Percentiles rank a stretch among this genome's conserved stretches.
Evolutionary conservation across 2,797 vertebrate species (phyloP).

Genomic region (Pantherophis alleghaniensis): DNA sequence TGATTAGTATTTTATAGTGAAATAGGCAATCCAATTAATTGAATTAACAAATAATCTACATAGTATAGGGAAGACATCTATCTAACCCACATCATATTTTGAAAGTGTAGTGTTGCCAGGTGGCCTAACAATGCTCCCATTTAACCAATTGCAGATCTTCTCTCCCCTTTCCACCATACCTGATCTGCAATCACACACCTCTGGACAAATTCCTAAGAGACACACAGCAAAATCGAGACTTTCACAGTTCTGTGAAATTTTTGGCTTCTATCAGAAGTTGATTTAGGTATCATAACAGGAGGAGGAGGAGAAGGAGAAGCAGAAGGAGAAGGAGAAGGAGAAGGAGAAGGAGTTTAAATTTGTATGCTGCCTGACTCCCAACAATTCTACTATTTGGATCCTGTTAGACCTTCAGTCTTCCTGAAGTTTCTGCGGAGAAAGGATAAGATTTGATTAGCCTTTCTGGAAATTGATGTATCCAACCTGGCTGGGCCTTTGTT

Average conservation of each 20-base stretch:
- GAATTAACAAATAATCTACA: neutral
- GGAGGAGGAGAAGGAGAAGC: accelerated
- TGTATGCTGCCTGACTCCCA: neutral
- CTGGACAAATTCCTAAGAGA: neutral
- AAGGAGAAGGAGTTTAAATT: no score
- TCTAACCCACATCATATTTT: neutral
- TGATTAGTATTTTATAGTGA: neutral
- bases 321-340: neutral
- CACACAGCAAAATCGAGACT: neutral
- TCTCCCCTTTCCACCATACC: neutral
- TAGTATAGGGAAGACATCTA: neutral
- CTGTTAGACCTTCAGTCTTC: neutral
- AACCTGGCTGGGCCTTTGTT: neutral
- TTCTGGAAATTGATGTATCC: neutral
- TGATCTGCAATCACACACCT: neutral
- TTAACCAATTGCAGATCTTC: neutral
- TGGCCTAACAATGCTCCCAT: neutral
- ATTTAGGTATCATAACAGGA: neutral
- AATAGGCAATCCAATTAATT: neutral
- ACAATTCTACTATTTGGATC: neutral
- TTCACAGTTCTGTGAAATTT: neutral
- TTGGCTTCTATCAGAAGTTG: neutral
- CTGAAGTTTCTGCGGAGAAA: neutral
- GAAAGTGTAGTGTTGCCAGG: neutral
- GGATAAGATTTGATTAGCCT: neutral